Base-by-base conservation (phyloP, 2,113 vertebrate species). In the Anser cygnoides region DNA sequence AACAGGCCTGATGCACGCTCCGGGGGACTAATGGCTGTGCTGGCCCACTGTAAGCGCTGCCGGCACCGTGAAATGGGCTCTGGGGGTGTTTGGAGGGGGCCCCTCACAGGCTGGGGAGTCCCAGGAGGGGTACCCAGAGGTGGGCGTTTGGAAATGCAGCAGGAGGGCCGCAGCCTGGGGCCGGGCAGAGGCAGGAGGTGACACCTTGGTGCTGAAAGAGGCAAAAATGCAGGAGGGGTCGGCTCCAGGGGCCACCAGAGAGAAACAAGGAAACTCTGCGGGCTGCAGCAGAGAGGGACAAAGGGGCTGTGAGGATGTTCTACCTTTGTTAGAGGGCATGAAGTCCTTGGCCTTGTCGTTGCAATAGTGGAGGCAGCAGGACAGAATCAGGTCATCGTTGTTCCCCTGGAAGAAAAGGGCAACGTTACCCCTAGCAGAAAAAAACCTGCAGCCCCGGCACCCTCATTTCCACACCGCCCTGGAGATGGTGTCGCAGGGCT, bases 341-440 rank as follows among this genome's bases (percentile, higher is more conserved):
- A 99, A 99, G 92, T 99, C 99, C 97, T 99, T 99, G 41, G 99
- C 99, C 91, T 99, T 99, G 98, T 99, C 99, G 96, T 99, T 99
- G 98, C 99, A 99, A 96, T 99, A 99, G 97, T 99, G 98, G 37
- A 99, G 98, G 93, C 98, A 99, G 93, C 98, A 99, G 55, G 98
- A 99, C 57, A 99, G 97, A 83, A 99, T 98, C 93, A 99, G 78
- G 95, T 99, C 99, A 10, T 99, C 99, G 0, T 99, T 99, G 97
- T 99, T 99, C 25, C 99, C 99, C 99, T 99, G 97, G 44, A 81
- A 97, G 43, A 66, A 90, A 95, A 54, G 94, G 26, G 66, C 44
- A 92, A 76, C 2, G 33, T 97, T 66, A 89, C 7, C 23, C 35
- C 6, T 2, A 67, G 29, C 31, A 55, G 57, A 57, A 75, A 63